phyloP scores from a whole-genome alignment of 1,140 invertebrate genomes.

The Bombus ignitus region DNA sequence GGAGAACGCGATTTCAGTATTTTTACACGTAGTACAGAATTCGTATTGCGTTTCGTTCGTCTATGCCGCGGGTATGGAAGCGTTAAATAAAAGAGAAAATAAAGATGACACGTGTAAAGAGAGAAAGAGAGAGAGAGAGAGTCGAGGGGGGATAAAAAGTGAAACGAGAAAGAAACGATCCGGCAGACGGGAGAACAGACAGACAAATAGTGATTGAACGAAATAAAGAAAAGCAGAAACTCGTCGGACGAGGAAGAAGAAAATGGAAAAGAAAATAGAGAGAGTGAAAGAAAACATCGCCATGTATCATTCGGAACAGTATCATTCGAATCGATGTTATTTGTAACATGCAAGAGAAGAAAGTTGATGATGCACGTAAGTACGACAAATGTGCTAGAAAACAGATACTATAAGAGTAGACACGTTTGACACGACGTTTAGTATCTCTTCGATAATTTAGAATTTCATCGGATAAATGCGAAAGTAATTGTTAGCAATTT shows the following conservation, averaged over 20 bases:
- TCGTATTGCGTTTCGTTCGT: not conserved
- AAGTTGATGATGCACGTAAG: not conserved
- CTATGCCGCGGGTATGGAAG: not conserved
- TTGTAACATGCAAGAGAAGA: not conserved
- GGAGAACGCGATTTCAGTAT: not conserved
- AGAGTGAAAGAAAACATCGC: not conserved
- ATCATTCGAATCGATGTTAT: not conserved
- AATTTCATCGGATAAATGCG: not conserved
- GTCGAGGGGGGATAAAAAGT: not conserved
- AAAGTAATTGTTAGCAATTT: not conserved
- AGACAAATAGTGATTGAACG: not conserved
- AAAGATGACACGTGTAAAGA: not conserved
- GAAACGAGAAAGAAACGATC: slow-evolving; percentile 1
- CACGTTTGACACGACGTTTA: not conserved
- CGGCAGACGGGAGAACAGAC: not conserved
- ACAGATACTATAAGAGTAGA: not conserved
- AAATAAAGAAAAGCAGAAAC: not conserved
- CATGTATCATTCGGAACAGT: not conserved
- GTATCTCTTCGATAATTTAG: not conserved
- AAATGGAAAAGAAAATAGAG: not conserved
- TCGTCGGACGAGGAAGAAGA: not conserved
- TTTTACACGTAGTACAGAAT: not conserved
- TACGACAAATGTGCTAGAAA: not conserved
- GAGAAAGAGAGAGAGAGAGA: not conserved
- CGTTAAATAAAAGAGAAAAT: not conserved